phyloP scores from a whole-genome alignment of 2,113 vertebrate species.

The Hydrochoerus hydrochaeris region DNA sequence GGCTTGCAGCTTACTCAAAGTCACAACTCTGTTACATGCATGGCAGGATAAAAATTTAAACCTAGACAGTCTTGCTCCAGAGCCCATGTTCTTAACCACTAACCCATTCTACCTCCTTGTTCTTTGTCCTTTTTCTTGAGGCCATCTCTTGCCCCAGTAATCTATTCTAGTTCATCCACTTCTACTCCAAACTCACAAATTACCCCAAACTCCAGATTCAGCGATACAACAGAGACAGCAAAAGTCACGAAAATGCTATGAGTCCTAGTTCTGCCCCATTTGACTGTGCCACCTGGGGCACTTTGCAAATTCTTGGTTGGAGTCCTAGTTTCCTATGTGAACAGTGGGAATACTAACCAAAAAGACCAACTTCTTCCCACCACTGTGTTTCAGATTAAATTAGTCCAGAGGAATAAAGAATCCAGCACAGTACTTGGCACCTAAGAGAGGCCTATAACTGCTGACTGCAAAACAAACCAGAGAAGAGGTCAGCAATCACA shows the following conservation, averaged over 20 bases:
- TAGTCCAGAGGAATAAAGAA: background rate
- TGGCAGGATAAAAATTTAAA: background rate
- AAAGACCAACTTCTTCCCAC: conserved; percentile 12
- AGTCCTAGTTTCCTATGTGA: background rate
- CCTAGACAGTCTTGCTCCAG: background rate
- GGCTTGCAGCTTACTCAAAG: background rate
- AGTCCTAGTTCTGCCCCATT: background rate
- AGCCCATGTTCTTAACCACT: background rate
- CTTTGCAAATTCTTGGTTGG: background rate
- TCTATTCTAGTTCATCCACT: background rate
- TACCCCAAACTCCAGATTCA: background rate
- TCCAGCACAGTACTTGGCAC: background rate
- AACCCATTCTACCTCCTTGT: background rate
- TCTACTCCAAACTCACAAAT: background rate
- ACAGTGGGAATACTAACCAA: background rate
- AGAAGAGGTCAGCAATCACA: background rate
- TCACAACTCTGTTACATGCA: background rate
- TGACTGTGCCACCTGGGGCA: background rate
- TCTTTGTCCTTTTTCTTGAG: background rate
- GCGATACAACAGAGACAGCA: background rate
- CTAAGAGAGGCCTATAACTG: background rate
- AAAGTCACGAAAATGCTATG: background rate
- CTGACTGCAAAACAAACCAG: background rate
- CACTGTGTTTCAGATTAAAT: background rate
- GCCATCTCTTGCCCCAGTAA: background rate